Evolutionary conservation across 2,797 vertebrate species (phyloP), one percentile per base, ranked within the genome.

Genomic region (Artibeus lituratus): DNA sequence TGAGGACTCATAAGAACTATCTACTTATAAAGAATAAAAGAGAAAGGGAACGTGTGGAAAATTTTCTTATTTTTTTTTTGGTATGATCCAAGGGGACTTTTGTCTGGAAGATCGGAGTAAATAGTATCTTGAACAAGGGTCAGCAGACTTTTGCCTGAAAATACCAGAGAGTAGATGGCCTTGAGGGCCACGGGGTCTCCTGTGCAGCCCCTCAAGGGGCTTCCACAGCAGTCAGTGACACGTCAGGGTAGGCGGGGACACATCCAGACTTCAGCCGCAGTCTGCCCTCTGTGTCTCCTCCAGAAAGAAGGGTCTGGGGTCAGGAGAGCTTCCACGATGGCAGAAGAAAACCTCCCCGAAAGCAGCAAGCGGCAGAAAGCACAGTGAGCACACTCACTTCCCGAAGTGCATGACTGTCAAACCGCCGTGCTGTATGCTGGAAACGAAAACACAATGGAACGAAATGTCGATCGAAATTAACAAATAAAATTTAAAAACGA

Each of bases 31-130:
- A 7, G 8, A 7, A 47, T 35, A 42, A 35, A 77, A 88, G 42
- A 42, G 39, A 84, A 37, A 94, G 19, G 67, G 3, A 57, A 90
- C 21, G 7, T 53, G 49, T 74, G 14, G 15, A 35, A 88, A 77
- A 72, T 70, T 49, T 80, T 92, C 55, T 73, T n/a, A 51, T 32
- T 94, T 55, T 2, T 81, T 81, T 90, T 87, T 88, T n/a, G 37
- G 65, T 57, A 47, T 82, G 73, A 88, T 65, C 37, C 89, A 84
- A 72, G 44, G 83, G 29, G 42, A 87, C 62, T 87, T 94, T 32
- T 72, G n/a, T 72, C 78, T 90, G 81, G 90, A 96, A 96, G 92
- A 65, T 59, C 42, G 67, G 74, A 92, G 69, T 42, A 86, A 91
- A 87, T 7, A 59, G 51, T 53, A 70, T 72, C 42, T 65, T 29